Evolutionary conservation across 1,140 invertebrate species (phyloP).

Genomic region (Thereuonema tuberculata): DNA sequence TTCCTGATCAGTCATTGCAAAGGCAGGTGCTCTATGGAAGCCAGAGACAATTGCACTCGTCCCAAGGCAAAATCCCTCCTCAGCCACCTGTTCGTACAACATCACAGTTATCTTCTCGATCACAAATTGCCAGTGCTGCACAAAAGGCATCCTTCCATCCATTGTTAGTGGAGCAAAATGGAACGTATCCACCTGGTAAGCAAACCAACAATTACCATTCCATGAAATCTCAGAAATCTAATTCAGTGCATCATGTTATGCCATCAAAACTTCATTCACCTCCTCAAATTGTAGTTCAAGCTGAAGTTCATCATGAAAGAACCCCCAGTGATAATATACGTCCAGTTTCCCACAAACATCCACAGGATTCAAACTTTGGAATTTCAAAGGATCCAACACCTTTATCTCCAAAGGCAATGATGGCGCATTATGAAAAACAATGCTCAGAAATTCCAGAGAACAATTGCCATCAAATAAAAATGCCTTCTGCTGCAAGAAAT

Average conservation of each 20-base stretch:
- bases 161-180: neutral
- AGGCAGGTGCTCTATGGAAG: slow-evolving; percentile 20
- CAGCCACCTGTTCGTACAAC: slow-evolving; percentile 71
- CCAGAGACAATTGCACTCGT: slow-evolving; percentile 55
- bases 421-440: neutral
- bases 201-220: no score
- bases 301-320: slow-evolving; percentile 21
- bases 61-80: slow-evolving; percentile 55
- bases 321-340: slow-evolving; percentile 4
- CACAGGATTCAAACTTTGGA: neutral
- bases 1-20: neutral
- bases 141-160: neutral
- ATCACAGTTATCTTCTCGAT: slow-evolving; percentile 50
- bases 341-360: neutral
- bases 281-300: slow-evolving; percentile 19
- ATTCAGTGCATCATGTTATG: neutral
- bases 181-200: neutral
- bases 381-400: neutral
- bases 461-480: neutral
- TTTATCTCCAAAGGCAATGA: neutral
- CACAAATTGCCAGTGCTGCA: neutral
- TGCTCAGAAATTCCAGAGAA: neutral
- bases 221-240: neutral
- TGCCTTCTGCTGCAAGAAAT: no score
- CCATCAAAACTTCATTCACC: neutral